phyloP scores from a whole-genome alignment of 2,797 vertebrate species.

The Channa striata region DNA sequence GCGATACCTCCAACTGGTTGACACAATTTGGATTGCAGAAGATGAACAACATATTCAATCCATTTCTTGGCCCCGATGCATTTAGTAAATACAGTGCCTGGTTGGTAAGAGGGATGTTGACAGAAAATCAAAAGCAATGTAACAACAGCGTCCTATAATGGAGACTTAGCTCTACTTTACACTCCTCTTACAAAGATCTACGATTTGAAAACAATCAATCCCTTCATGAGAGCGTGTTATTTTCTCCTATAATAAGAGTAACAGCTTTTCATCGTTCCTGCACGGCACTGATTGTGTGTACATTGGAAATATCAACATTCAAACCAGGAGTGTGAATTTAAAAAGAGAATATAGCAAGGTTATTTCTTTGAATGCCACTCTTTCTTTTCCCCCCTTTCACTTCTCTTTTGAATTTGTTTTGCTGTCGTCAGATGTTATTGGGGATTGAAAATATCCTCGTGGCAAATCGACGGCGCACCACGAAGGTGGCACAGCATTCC shows the following conservation, averaged over 20 bases:
- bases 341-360: conserved; percentile 62
- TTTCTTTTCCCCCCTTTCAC: conserved; percentile 39
- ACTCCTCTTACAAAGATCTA: conserved; percentile 86
- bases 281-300: conserved; percentile 78
- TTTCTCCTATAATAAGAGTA: conserved; percentile 84
- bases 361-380: conserved; percentile 68
- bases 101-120: conserved; percentile 85
- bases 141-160: conserved; percentile 82
- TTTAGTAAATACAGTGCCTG: conserved; percentile 82
- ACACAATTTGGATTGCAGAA: conserved; percentile 78
- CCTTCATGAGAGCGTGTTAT: conserved; percentile 86
- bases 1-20: conserved; percentile 73
- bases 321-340: conserved; percentile 53
- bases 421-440: conserved; percentile 62
- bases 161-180: conserved; percentile 88
- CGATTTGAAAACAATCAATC: conserved; percentile 87
- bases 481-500: conserved; percentile 62
- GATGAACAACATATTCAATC: conserved; percentile 82
- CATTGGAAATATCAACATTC: conserved; percentile 72
- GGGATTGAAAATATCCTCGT: conserved; percentile 64
- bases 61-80: conserved; percentile 80
- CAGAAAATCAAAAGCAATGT: conserved; percentile 87
- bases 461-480: conserved; percentile 44
- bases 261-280: conserved; percentile 80
- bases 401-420: conserved; percentile 59